A percentile compares a stretch with the other conserved stretches of the same genome.
Conservation (phyloP, 1,140 invertebrate genomes). For the Gryllus bimaculatus region DNA sequence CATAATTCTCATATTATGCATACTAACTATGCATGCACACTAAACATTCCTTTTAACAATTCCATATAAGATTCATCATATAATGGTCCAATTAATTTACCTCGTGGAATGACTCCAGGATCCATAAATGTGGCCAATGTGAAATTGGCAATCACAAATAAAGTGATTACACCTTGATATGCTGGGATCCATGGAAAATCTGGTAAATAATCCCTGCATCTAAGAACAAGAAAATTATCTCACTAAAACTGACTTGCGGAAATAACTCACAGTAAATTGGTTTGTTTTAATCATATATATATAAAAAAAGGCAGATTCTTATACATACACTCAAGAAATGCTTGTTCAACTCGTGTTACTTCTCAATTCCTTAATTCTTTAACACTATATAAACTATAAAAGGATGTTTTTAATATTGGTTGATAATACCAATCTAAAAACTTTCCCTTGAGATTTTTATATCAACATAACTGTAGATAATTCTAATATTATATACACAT, state of each 20-base stretch:
- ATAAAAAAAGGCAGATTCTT: background rate
- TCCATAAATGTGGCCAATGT: conserved; percentile 98
- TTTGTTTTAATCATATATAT: background rate
- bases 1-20: no score
- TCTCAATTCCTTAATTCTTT: no score
- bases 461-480: no score
- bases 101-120: conserved; percentile 97
- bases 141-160: conserved; percentile 97
- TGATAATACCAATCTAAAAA: no score
- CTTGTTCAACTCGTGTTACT: no score
- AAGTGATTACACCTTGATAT: conserved; percentile 86
- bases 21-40: background rate
- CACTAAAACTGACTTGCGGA: background rate
- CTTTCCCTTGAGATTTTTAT: no score
- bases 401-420: no score
- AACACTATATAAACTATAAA: no score
- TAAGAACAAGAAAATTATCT: conserved; percentile 41
- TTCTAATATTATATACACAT: no score
- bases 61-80: background rate
- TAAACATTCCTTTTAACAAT: background rate
- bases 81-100: conserved; percentile 41
- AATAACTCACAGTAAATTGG: background rate
- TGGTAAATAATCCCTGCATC: conserved; percentile 75
- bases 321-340: background rate
- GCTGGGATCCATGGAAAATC: conserved; percentile 81